These are phyloP conservation scores for Calephelis perditalis DNA, from an alignment of 2,888 invertebrate species.

Conservation along the genomic window DNA sequence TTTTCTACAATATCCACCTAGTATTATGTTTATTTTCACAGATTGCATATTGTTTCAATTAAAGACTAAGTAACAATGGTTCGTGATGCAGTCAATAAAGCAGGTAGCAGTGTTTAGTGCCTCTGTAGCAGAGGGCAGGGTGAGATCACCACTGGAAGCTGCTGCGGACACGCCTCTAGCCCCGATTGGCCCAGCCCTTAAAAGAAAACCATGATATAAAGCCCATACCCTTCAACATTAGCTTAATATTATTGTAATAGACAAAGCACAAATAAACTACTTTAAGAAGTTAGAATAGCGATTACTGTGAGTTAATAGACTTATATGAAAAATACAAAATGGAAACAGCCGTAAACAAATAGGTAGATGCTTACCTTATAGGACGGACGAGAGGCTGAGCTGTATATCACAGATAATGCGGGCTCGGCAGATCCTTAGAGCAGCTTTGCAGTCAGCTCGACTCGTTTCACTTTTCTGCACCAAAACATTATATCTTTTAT, in stretches of 20 bases:
- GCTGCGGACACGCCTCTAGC: constrained; percentile 79
- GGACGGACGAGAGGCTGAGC: constrained; percentile 79
- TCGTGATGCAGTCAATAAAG: constrained; percentile 80
- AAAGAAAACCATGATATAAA: constrained; percentile 32
- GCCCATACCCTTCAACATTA: constrained; percentile 2
- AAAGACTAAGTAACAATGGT: constrained; percentile 80
- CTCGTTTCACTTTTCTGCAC: constrained; percentile 56
- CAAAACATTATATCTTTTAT: constrained; percentile 27
- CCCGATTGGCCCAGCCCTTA: constrained; percentile 83
- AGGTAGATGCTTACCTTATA: constrained; percentile 54
- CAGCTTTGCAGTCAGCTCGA: constrained; percentile 75
- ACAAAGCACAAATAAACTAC: constrained; percentile 1
- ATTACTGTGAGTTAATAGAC: background rate
- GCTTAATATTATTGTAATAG: constrained; percentile 13
- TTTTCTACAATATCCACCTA: constrained; percentile 78
- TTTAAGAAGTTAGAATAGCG: background rate
- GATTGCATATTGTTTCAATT: constrained; percentile 83
- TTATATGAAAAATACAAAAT: background rate
- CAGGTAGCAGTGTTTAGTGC: constrained; percentile 78
- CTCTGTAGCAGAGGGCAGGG: constrained; percentile 72
- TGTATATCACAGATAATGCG: constrained; percentile 79
- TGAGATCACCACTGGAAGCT: constrained; percentile 78
- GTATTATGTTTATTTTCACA: constrained; percentile 81
- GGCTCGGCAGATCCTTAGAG: constrained; percentile 76
- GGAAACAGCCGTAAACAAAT: background rate